A percentile compares a stretch with the other conserved stretches of the same genome.
Evolutionary conservation across 2,797 vertebrate genomes (phyloP).

Genomic region (Prunella strophiata): DNA sequence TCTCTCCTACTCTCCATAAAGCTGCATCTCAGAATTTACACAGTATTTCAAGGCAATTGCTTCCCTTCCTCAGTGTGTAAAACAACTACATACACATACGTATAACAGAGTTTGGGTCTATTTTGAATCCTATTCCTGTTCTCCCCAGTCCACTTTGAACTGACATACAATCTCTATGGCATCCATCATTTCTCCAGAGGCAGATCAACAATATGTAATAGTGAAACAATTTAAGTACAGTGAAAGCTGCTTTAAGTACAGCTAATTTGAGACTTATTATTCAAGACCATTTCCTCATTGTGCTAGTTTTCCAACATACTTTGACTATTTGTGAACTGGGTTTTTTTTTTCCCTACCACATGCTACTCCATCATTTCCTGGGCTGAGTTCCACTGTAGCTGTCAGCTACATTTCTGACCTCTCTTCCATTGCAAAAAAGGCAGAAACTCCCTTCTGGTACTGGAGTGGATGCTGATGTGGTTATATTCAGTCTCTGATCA

Average conservation of each 20-base stretch:
- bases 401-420: neutral
- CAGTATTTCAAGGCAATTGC: neutral
- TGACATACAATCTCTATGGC: neutral
- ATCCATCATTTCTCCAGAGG: neutral
- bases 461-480: neutral
- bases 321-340: neutral
- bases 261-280: neutral
- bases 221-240: neutral
- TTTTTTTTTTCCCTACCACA: neutral
- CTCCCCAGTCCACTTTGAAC: neutral
- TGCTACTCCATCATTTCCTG: neutral
- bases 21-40: neutral
- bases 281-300: neutral
- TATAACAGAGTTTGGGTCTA: neutral
- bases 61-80: neutral
- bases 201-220: neutral
- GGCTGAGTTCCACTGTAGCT: neutral
- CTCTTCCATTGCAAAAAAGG: neutral
- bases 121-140: neutral
- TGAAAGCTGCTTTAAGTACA: neutral
- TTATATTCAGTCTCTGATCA: neutral
- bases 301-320: neutral
- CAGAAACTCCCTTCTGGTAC: neutral
- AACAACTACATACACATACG: fast-evolving
- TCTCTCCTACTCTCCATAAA: neutral